Base-by-base conservation (phyloP, 1,140 invertebrate genomes). In the Drosophila ogumai region DNA sequence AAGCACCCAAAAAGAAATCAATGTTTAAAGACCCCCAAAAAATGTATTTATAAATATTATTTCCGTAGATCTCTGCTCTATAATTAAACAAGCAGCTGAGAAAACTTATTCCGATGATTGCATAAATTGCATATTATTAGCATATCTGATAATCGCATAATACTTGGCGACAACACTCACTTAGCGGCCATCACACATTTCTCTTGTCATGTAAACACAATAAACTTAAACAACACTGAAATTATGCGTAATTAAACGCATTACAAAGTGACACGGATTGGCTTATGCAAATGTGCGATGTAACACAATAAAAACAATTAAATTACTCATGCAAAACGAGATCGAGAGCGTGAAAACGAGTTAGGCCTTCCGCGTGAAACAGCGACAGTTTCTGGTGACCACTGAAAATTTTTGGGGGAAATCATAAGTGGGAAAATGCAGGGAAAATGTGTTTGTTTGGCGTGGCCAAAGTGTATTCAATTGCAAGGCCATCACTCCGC, bases 181-280 rank as follows among this genome's bases (percentile, higher is more conserved):
- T 81, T 81, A 65, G 47, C 41, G 15, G 17, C 28, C 54, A 47
- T 43, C 65, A 36, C 65, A 44, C 34, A 44, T 55, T 67, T 44
- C 58, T 34, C 47, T 67, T 58, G 61, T 81, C 82, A 81, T 86
- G 78, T 75, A 57, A 87, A 72, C 46, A 67, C 63, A 63, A 74
- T 78, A 74, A 82, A 75, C 74, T 64, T 66, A 78, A 81, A 87
- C 52, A 63, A 80, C 69, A 54, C 43, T 40, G 31, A 56, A 75
- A 58, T 64, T 50, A 78, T 79, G 68, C 75, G 54, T 79, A 86
- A 79, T 87, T 87, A 87, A 86, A 79, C 50, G 69, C 52, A 74
- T 73, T 74, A 64, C 44, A 67, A 47, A 41, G 10, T 38, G 32
- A 28, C 60, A 38, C 34, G 52, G 36, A 38, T 25, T 38, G 49